These are phyloP conservation scores for Hydrochoerus hydrochaeris DNA, from an alignment of 2,113 vertebrate genomes.

Conservation along the genomic window DNA sequence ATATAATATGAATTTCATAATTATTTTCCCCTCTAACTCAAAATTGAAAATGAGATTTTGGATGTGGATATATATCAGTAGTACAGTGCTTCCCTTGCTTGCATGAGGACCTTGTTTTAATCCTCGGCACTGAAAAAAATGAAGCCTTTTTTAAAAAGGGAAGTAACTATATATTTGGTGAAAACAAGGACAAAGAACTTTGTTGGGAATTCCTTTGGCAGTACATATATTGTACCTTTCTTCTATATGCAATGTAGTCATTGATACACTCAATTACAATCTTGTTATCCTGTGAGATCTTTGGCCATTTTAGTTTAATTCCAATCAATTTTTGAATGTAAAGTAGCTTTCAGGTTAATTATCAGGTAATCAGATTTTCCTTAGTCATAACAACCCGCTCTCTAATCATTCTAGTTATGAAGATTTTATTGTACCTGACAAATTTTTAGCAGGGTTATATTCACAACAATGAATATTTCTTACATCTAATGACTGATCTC, in stretches of 20 bases:
- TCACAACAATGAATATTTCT: conserved; percentile 8
- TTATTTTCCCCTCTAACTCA: neutral
- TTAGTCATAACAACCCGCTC: neutral
- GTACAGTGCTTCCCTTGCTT: neutral
- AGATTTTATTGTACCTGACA: neutral
- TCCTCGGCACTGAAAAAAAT: neutral
- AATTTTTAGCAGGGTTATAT: neutral
- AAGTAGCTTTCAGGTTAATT: neutral
- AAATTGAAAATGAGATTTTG: neutral
- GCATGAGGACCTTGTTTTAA: neutral
- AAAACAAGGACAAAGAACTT: neutral
- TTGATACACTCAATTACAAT: neutral
- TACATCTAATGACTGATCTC: neutral
- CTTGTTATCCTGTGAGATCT: neutral
- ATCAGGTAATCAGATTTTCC: neutral
- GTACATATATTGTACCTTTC: neutral
- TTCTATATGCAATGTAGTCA: neutral
- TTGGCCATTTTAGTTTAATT: conserved; percentile 9
- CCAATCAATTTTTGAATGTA: neutral
- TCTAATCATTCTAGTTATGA: conserved; percentile 8
- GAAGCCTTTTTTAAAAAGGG: neutral
- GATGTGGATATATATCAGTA: neutral
- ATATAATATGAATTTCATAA: neutral
- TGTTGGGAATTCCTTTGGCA: neutral
- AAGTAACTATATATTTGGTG: neutral